phyloP scores from a whole-genome alignment of 2,113 vertebrate species.

The Austrofundulus limnaeus region DNA sequence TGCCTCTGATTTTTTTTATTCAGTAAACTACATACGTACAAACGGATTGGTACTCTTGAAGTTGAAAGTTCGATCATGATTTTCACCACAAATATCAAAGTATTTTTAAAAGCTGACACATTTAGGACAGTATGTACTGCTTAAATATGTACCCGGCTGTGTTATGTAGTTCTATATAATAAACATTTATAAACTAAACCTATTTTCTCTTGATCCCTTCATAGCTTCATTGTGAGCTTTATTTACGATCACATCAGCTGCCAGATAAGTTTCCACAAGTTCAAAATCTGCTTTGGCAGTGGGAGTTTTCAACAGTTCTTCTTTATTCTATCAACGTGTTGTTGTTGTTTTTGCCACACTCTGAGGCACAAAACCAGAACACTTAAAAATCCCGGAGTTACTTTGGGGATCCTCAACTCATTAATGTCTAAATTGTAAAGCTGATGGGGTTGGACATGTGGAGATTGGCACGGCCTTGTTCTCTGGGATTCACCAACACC shows the following conservation, averaged over 20 bases:
- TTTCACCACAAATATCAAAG: no score
- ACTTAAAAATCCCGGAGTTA: slow-evolving; percentile 32
- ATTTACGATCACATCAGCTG: slow-evolving; percentile 1
- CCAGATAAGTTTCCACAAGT: neutral
- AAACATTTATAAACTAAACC: no score
- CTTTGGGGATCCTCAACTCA: slow-evolving; percentile 49
- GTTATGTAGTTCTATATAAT: no score
- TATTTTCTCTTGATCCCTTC: no score
- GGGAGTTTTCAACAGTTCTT: neutral
- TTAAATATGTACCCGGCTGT: no score
- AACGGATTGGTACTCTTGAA: no score
- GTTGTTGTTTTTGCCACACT: slow-evolving; percentile 5
- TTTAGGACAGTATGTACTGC: no score
- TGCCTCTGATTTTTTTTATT: no score
- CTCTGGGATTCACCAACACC: slow-evolving; percentile 51
- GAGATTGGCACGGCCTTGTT: slow-evolving; percentile 51
- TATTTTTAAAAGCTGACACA: no score
- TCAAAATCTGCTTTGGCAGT: neutral
- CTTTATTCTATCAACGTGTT: neutral
- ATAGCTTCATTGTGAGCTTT: no score
- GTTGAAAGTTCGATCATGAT: no score
- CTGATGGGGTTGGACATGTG: slow-evolving; percentile 40
- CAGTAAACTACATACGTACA: no score
- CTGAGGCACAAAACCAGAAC: neutral
- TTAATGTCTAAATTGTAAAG: slow-evolving; percentile 65